These are phyloP conservation scores for Helicorthomorpha holstii DNA, from an alignment of 1,140 invertebrate genomes.

Conservation along the genomic window DNA sequence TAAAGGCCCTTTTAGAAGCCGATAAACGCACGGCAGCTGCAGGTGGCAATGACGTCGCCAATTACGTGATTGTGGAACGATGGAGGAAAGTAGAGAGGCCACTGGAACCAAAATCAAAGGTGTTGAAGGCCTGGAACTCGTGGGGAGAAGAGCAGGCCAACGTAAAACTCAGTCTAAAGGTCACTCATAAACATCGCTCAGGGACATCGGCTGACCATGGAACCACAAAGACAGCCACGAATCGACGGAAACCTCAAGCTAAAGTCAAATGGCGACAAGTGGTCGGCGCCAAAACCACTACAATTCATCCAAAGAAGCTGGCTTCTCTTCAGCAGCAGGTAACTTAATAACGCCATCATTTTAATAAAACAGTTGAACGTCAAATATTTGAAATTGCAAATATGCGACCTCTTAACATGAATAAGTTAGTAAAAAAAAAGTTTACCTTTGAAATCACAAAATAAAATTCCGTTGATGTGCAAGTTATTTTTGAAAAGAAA, in stretches of 20 bases:
- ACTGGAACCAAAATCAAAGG: conserved; percentile 43
- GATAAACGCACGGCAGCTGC: conserved; percentile 19
- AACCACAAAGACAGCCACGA: conserved; percentile 6
- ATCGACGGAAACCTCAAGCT: conserved; percentile 3
- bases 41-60: conserved; percentile 16
- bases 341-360: not conserved
- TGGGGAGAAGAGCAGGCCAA: conserved; percentile 54
- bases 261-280: not conserved
- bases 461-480: no score
- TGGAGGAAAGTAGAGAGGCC: conserved; percentile 45
- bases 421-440: no score
- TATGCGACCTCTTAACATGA: no score
- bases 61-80: conserved; percentile 38
- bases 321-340: not conserved
- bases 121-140: conserved; percentile 51
- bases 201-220: conserved; percentile 6
- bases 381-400: no score
- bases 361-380: no score
- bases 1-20: conserved; percentile 41
- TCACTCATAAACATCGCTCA: conserved; percentile 11
- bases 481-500: no score
- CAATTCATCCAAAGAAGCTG: not conserved
- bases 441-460: no score
- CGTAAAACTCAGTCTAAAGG: conserved; percentile 33
- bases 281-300: not conserved